Base-by-base conservation (phyloP, 30 jellyfish, hydroid and myxozoan species). In the Aurelia aurita region DNA sequence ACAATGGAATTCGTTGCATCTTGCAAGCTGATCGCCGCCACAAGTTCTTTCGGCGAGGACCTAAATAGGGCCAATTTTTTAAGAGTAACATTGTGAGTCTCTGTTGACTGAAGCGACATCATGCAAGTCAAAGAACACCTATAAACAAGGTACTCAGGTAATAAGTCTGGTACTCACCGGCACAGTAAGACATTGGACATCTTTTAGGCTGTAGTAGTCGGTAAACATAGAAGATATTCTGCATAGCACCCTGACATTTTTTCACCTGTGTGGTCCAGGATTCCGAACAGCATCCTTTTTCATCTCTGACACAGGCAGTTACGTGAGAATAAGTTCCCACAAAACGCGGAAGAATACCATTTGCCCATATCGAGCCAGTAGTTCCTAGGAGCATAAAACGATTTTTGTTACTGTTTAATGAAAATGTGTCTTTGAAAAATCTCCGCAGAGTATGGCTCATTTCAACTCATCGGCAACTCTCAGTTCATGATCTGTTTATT, bases 181-280 rank as follows among this genome's bases (percentile, higher is more conserved):
- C 85, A 44, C 72, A 73, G 31, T 73, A 73, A 14, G 85, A 5
- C 31, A 73, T 73, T 49, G 85, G 59, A 4, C 85, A 73, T 46
- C 72, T 1, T 11, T 27, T 16, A 12, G 85, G 85, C 26, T 27
- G 51, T 23, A 12, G 49, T 11, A 73, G 27, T 23, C 12, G 21
- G 29, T 45, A 73, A 6, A 73, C 28, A 44, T 4, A 73, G 29
- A 39, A 73, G 3, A 20, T 55, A 12, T 29, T 54, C 3, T 20
- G 44, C 34, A 29, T 44, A 44, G 26, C 57, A 3, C 16, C 45
- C 26, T 18, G 25, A 57, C 85, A 73, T 14, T 73, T 49, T 6
- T 39, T 53, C 23, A 73, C 72, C 8, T 51, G 51, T 9, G 46
- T 23, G 46, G 72, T 60, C 85, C 85, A 73, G n/a, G 72, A 22